Evolutionary conservation across 2,797 vertebrate genomes (phyloP).

Genomic region (Benthosema pterotum): DNA sequence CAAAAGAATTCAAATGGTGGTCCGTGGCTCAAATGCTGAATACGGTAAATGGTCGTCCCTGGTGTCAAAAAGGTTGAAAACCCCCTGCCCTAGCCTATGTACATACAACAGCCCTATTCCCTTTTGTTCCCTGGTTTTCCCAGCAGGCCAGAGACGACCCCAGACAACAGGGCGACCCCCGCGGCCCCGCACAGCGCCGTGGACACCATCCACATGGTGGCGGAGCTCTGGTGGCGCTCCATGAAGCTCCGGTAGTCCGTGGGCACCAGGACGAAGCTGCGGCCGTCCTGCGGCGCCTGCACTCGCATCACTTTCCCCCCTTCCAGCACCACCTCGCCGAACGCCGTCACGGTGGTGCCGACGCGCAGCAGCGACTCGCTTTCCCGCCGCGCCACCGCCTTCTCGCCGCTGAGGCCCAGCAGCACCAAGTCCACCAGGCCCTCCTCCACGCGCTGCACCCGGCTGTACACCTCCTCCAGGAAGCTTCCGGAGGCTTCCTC

Average conservation of each 20-base stretch:
- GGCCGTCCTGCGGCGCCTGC: slow-evolving; percentile 70
- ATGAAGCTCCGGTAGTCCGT: slow-evolving; percentile 72
- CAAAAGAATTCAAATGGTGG: no score
- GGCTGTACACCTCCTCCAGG: slow-evolving; percentile 70
- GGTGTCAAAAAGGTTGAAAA: no score
- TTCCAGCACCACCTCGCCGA: slow-evolving; percentile 81
- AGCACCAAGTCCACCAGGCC: slow-evolving; percentile 53
- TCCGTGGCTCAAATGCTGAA: no score
- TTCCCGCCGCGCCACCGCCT: slow-evolving; percentile 59
- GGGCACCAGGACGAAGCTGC: slow-evolving; percentile 67
- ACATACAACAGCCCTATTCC: slow-evolving; percentile 13
- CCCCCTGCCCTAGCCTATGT: not conserved
- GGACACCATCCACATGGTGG: slow-evolving; percentile 72
- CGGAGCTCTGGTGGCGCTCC: slow-evolving; percentile 67
- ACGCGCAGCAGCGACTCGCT: slow-evolving; percentile 75
- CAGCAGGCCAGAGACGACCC: slow-evolving; percentile 33
- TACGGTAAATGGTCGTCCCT: no score
- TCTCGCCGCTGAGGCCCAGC: slow-evolving; percentile 68
- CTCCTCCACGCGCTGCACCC: slow-evolving; percentile 48
- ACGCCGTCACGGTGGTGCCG: slow-evolving; percentile 71
- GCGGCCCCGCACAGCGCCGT: slow-evolving; percentile 59
- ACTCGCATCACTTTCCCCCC: slow-evolving; percentile 67
- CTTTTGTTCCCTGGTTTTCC: slow-evolving; percentile 44
- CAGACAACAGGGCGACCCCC: slow-evolving; percentile 59
- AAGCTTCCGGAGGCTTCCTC: slow-evolving; percentile 65